These are phyloP conservation scores for Geotrypetes seraphini DNA, from an alignment of 2,797 vertebrate genomes.

Conservation along the genomic window DNA sequence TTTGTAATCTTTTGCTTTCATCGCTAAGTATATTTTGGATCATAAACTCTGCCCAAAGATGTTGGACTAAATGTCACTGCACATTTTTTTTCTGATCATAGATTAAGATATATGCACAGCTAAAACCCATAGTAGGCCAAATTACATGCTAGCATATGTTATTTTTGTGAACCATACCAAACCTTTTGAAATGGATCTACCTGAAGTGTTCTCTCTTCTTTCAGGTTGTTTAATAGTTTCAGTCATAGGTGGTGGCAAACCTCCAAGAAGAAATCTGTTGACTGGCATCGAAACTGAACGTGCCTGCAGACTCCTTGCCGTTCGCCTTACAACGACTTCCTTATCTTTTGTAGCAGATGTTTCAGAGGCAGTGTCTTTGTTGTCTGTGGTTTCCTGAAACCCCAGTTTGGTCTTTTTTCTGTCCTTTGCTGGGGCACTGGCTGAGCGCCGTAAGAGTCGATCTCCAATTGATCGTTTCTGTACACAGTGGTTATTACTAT, in stretches of 20 bases:
- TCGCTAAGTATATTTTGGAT: conserved; percentile 1
- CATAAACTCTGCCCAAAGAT: background rate
- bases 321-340: conserved; percentile 40
- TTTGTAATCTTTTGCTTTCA: background rate
- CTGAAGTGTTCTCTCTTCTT: conserved; percentile 51
- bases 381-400: conserved; percentile 59
- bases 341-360: conserved; percentile 32
- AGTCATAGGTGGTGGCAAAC: conserved; percentile 55
- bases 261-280: conserved; percentile 72
- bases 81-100: too few relatives aligned
- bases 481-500: conserved; percentile 48
- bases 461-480: conserved; percentile 84
- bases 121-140: too few relatives aligned
- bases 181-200: conserved; percentile 59
- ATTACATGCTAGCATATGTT: too few relatives aligned
- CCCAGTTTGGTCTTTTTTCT: conserved; percentile 89
- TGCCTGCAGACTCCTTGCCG: conserved; percentile 49
- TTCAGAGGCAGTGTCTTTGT: conserved; percentile 43
- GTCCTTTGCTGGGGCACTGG: conserved; percentile 89
- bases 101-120: too few relatives aligned
- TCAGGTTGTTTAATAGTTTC: conserved; percentile 45
- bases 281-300: conserved; percentile 87
- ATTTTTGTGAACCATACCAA: too few relatives aligned
- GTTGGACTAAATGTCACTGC: background rate
- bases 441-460: conserved; percentile 82